Evolutionary conservation across 2,113 vertebrate genomes (phyloP).

Genomic region (Callospermophilus lateralis): DNA sequence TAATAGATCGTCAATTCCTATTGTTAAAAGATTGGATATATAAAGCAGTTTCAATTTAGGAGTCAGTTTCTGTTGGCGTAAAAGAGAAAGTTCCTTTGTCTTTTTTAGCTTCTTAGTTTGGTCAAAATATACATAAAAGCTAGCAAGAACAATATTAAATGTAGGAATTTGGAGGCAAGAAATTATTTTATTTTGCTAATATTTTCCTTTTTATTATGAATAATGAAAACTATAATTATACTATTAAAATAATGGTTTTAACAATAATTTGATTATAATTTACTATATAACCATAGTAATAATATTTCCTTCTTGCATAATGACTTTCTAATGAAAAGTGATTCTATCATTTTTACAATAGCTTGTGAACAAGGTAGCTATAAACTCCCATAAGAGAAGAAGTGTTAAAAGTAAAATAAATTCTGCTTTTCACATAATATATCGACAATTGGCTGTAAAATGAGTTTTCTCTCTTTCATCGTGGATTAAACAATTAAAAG

Average conservation of each 20-base stretch:
- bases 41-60: slow-evolving; percentile 84
- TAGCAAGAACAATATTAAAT: slow-evolving; percentile 59
- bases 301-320: slow-evolving; percentile 26
- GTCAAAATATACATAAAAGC: slow-evolving; percentile 58
- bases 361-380: slow-evolving; percentile 1
- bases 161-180: slow-evolving; percentile 53
- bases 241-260: slow-evolving; percentile 44
- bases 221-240: slow-evolving; percentile 56
- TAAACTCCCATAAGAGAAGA: not conserved
- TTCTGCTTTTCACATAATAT: not conserved
- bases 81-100: slow-evolving; percentile 69
- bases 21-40: slow-evolving; percentile 75
- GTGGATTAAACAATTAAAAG: not conserved
- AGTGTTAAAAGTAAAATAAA: not conserved
- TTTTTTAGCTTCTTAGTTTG: slow-evolving; percentile 68
- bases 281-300: not conserved
- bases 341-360: slow-evolving; percentile 9
- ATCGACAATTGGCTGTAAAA: not conserved
- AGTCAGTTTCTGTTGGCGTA: slow-evolving; percentile 63
- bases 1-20: slow-evolving; percentile 85
- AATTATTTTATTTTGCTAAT: slow-evolving; percentile 51
- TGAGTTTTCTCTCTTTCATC: not conserved
- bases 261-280: slow-evolving; percentile 34
- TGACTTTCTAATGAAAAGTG: slow-evolving; percentile 63
- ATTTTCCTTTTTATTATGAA: slow-evolving; percentile 70